Base-by-base conservation (phyloP, 2,888 invertebrate species). In the Diadegma fenestrale region DNA sequence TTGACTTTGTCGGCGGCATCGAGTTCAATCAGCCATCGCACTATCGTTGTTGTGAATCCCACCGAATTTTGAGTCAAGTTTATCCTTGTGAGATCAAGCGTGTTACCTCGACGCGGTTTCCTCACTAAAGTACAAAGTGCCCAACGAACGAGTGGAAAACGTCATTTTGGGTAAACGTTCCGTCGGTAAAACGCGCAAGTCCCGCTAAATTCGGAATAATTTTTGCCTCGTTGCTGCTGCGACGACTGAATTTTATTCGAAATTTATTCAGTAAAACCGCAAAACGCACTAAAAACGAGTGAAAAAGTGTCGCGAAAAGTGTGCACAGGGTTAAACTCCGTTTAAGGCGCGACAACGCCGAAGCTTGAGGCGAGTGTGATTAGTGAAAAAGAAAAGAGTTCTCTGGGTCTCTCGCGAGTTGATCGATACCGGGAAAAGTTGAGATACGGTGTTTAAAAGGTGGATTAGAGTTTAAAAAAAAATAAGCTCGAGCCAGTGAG, bases 1-100 rank as follows among this genome's bases (percentile, higher is more conserved):
- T 71, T 79, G 84, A 78, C 80, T 75, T 77, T 77, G 73, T 77
- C 80, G 41, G 68, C 71, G 76, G 64, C 51, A 43, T 79, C 68
- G 68, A 51, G 48, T 79, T 82, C 68, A 66, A 73, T 43, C 61
- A 43, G 63, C 45, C 80, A 75, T 79, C 51, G n/a, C n/a, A 17
- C 63, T 69, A 63, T n/a, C n/a, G 64, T 63, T 22, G 10, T 41
- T 30, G 73, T 58, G 64, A 10, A 80, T 54, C 43, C 43, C 26
- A 14, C 33, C 58, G 19, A 22, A 64, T 54, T 43, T 22, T 41
- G 26, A 26, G 22, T 5, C 8, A 75, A 41, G 41, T 22, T 68
- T 22, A 45, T 72, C 58, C 37, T n/a, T 17, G 19, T 3, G n/a
- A 58, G 19, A 58, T 37, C 37, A 19, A 22, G 17, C 45, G 68